phyloP scores from a whole-genome alignment of 2,797 vertebrate genomes.

The Octomys mimax region DNA sequence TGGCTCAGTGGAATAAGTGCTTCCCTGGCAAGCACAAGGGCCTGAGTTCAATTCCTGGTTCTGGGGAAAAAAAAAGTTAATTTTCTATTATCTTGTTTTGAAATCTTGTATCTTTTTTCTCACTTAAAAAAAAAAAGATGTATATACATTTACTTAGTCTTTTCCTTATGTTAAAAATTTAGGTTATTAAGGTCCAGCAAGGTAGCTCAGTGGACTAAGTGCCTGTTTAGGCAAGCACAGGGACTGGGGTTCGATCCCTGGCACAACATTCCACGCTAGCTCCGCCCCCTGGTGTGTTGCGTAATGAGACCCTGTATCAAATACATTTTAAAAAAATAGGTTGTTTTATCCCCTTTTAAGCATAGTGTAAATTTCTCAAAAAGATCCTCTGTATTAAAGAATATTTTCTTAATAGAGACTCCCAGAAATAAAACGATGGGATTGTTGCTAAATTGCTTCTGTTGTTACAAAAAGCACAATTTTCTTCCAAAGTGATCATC shows the following conservation, averaged over 20 bases:
- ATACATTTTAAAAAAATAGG: neutral
- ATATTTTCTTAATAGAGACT: conserved; percentile 28
- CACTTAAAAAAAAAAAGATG: neutral
- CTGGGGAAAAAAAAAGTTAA: too few species aligned
- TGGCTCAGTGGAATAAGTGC: too few species aligned
- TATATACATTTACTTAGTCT: conserved; percentile 6
- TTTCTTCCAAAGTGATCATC: neutral
- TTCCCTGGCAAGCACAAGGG: too few species aligned
- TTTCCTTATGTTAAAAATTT: conserved; percentile 38
- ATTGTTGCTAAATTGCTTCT: neutral
- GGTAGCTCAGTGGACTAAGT: too few species aligned
- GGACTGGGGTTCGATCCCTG: too few species aligned
- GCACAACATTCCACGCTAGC: too few species aligned
- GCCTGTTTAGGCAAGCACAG: too few species aligned
- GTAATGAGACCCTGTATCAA: too few species aligned
- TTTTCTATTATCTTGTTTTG: too few species aligned
- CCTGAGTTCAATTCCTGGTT: too few species aligned
- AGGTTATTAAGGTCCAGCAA: neutral
- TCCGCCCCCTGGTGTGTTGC: too few species aligned
- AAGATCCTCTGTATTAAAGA: conserved; percentile 7
- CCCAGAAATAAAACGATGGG: neutral
- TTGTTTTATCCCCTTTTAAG: neutral
- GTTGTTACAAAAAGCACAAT: conserved; percentile 12
- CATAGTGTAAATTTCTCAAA: conserved; percentile 37
- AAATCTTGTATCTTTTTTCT: too few species aligned